These are phyloP conservation scores for Malurus cyaneus DNA, from an alignment of 2,113 vertebrate species.

Conservation along the genomic window DNA sequence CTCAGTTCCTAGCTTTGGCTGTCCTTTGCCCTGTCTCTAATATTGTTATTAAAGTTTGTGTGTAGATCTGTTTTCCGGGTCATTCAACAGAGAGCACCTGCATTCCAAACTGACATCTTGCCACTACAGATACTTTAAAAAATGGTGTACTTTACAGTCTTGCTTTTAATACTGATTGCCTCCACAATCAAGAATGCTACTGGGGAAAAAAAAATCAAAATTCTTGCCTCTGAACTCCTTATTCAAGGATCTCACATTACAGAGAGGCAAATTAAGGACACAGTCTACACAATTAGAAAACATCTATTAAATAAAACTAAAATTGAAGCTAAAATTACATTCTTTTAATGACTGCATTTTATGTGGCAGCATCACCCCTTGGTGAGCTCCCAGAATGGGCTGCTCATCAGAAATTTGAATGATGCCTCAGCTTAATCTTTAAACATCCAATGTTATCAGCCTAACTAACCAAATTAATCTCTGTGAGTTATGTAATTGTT, in stretches of 20 bases:
- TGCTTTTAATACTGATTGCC: not conserved
- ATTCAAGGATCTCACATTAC: not conserved
- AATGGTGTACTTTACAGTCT: not conserved
- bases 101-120: not conserved
- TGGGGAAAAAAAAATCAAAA: not conserved
- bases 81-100: not conserved
- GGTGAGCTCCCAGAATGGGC: not conserved
- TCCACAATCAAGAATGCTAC: not conserved
- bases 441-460: not conserved
- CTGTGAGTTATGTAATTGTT: not conserved
- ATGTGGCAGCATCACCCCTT: not conserved
- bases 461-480: not conserved
- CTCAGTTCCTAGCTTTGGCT: not conserved
- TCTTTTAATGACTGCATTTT: not conserved
- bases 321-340: slow-evolving; percentile 16
- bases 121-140: not conserved
- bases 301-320: not conserved
- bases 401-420: not conserved
- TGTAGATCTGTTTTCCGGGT: not conserved
- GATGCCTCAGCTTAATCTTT: not conserved
- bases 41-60: not conserved
- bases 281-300: not conserved
- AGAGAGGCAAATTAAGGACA: not conserved
- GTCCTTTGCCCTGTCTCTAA: not conserved
- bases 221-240: not conserved